These are phyloP conservation scores for Volucella zonaria DNA, from an alignment of 2,888 invertebrate genomes.

Conservation along the genomic window DNA sequence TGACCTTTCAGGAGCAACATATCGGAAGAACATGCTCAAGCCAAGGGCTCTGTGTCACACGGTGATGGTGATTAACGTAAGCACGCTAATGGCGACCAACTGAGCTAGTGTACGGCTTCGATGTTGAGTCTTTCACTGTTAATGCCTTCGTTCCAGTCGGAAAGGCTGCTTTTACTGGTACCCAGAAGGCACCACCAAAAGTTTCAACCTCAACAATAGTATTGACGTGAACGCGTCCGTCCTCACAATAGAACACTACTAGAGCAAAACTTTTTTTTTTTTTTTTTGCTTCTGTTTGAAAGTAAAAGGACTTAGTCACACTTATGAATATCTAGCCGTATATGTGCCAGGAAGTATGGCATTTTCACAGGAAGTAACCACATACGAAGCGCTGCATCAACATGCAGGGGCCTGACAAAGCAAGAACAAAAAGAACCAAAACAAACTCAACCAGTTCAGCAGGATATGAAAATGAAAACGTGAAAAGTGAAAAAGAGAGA, in stretches of 20 bases:
- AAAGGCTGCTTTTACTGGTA: background rate
- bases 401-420: slow-evolving; percentile 39
- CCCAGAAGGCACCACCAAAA: slow-evolving; percentile 10
- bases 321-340: background rate
- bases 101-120: background rate
- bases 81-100: slow-evolving; percentile 37
- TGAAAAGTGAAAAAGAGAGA: slow-evolving; percentile 61
- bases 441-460: slow-evolving; percentile 44
- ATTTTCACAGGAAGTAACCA: slow-evolving; percentile 74
- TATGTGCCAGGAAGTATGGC: slow-evolving; percentile 75
- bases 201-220: slow-evolving; percentile 43
- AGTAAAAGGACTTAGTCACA: slow-evolving; percentile 36
- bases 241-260: slow-evolving; percentile 38
- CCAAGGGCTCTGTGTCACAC: slow-evolving; percentile 48
- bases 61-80: slow-evolving; percentile 29
- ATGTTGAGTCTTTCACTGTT: slow-evolving; percentile 38
- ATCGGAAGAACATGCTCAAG: slow-evolving; percentile 27
- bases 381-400: slow-evolving; percentile 55
- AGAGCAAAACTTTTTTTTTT: slow-evolving; percentile 45
- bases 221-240: slow-evolving; percentile 49
- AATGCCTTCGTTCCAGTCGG: background rate
- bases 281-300: background rate
- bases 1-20: slow-evolving; percentile 61
- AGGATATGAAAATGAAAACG: slow-evolving; percentile 68
- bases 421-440: slow-evolving; percentile 33